Evolutionary conservation across 2,797 vertebrate genomes (phyloP).

Genomic region (Hyperoplus lanceolatus): DNA sequence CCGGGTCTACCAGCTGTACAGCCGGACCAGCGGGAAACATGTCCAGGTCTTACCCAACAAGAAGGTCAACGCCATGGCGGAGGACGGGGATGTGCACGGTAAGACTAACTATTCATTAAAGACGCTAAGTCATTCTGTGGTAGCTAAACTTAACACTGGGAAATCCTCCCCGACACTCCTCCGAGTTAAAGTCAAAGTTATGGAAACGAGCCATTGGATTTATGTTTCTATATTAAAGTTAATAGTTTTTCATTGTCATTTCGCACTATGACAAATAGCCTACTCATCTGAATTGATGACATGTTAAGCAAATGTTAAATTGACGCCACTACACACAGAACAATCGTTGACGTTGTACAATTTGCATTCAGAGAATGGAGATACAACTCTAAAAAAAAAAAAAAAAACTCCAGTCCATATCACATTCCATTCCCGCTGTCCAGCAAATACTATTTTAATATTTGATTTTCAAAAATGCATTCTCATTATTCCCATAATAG

Average conservation of each 20-base stretch:
- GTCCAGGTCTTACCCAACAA: constrained; percentile 98
- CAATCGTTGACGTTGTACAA: not conserved
- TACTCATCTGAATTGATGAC: not conserved
- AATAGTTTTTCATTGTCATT: not conserved
- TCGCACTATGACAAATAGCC: not conserved
- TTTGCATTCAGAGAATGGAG: not conserved
- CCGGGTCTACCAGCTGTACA: constrained; percentile 99
- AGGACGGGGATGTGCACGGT: constrained; percentile 96
- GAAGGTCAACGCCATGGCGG: constrained; percentile 99
- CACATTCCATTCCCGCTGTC: not conserved
- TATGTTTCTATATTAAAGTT: not conserved
- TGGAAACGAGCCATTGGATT: too few species aligned
- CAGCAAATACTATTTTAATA: not conserved
- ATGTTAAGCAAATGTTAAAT: not conserved
- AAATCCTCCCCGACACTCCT: not conserved
- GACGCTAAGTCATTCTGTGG: not conserved
- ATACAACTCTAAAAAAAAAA: not conserved
- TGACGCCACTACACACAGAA: too few species aligned
- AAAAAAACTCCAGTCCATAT: too few species aligned
- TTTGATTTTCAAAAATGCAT: not conserved
- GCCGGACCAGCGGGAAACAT: constrained; percentile 98
- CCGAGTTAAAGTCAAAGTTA: too few species aligned
- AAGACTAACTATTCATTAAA: constrained; percentile 61
- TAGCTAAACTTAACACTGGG: not conserved
- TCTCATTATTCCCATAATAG: not conserved